Percentiles rank a stretch among this genome's conserved stretches.
Conservation (phyloP, 1,140 invertebrate genomes). For the Vanessa atalanta region DNA sequence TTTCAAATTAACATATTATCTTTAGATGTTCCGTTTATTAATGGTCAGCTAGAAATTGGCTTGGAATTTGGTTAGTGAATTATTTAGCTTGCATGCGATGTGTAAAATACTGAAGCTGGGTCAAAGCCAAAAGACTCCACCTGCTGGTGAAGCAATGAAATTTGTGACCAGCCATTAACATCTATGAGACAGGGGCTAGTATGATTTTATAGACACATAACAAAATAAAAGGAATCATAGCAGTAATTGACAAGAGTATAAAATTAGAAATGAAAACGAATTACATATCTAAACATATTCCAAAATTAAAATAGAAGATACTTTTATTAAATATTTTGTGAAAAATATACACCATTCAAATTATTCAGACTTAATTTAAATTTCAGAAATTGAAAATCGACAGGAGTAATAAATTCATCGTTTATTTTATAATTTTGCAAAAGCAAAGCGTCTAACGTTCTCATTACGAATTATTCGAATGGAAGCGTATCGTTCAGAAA, state of each 20-base stretch:
- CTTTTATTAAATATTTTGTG: no score
- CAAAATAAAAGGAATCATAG: neutral
- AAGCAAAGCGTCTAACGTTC: neutral
- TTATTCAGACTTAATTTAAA: neutral
- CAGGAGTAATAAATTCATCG: neutral
- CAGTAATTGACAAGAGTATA: neutral
- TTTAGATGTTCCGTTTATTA: conserved; percentile 43
- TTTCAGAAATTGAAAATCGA: neutral
- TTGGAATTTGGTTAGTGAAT: conserved; percentile 37
- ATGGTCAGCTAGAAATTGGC: conserved; percentile 43
- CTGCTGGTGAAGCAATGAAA: conserved; percentile 28
- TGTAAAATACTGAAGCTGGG: conserved; percentile 35
- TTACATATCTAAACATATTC: neutral
- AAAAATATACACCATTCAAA: neutral
- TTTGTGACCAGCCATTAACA: conserved; percentile 27
- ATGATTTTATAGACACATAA: neutral
- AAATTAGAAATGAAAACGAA: neutral
- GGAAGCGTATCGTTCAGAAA: neutral
- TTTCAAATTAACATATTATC: neutral
- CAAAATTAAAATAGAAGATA: no score
- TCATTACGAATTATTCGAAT: neutral
- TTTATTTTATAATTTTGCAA: neutral
- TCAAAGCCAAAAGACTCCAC: conserved; percentile 35
- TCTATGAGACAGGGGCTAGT: neutral
- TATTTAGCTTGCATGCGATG: conserved; percentile 31